Base-by-base conservation (phyloP, 2,797 vertebrate species). In the Sebastes trivittatus region DNA sequence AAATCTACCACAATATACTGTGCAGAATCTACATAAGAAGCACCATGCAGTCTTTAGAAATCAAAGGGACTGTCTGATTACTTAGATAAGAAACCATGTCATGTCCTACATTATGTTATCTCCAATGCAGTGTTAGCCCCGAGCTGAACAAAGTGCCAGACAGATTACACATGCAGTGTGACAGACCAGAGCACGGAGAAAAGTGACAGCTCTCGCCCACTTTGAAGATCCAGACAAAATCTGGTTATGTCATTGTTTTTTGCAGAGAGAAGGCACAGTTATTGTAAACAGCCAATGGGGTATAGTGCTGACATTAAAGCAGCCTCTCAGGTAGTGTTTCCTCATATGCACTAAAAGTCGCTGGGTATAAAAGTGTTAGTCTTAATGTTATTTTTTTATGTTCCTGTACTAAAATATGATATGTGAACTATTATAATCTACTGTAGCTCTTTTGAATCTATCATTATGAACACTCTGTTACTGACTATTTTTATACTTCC, bases 91-190 rank as follows among this genome's bases (percentile, higher is more conserved):
- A 36, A 55, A 61, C 30, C 14, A 56, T 61, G 52, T 13, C 8
- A 14, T 30, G 56, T 70, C 42, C 22, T 61, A 46, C 42, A 46
- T 3, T 11, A 14, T 18, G 9, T 71, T 56, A 25, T 25, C 42
- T 49, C n/a, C 11, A 23, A n/a, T 18, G 22, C 52, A 49, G 13
- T 13, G 7, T 30, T 36, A 36, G 58, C 56, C 73, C 11, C 1
- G 10, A 63, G 77, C 56, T 72, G 25, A 30, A 22, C 67, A 79
- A 70, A 67, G 56, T 36, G 56, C 1, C 64, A 84, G 1, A 72
- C 66, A 65, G 18, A 16, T 71, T 56, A 18, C 32, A 67, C n/a
- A 65, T 64, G 49, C 5, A 46, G 25, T 1, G 7, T 34, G 60
- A 81, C 58, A 32, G 77, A 66, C 11, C 59, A 58, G 46, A 66